Conservation (phyloP, 2,888 invertebrate species). For the Zhuqinia jingwanae region DNA sequence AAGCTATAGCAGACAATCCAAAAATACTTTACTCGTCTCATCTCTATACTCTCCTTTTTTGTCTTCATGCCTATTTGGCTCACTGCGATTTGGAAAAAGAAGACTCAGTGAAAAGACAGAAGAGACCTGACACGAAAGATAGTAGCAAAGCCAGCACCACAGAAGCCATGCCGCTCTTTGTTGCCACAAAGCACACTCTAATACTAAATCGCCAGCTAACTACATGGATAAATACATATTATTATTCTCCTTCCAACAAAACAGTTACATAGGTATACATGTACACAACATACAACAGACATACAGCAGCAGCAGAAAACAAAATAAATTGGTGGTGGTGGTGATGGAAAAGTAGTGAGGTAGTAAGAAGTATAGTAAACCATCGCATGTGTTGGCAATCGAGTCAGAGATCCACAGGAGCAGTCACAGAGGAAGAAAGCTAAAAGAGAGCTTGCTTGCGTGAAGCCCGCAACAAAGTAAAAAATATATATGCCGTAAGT, state of each 20-base stretch:
- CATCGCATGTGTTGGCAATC: conserved; percentile 52
- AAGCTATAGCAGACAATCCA: conserved; percentile 58
- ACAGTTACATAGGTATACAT: neutral
- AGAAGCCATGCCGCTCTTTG: conserved; percentile 20
- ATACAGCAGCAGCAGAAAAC: neutral
- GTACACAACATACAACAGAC: neutral
- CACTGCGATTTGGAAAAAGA: neutral
- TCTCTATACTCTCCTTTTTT: neutral
- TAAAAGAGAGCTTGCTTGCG: conserved; percentile 38
- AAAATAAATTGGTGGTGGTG: neutral
- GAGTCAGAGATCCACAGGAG: conserved; percentile 57
- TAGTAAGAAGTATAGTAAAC: no score
- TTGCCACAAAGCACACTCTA: conserved; percentile 1
- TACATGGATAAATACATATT: conserved; percentile 1
- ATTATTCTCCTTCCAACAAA: neutral
- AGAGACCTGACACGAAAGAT: conserved; percentile 54
- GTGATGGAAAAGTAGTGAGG: no score
- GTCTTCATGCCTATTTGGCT: conserved; percentile 38
- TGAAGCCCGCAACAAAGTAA: conserved; percentile 20
- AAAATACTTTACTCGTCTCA: conserved; percentile 49
- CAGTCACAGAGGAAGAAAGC: conserved; percentile 48
- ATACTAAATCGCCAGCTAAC: conserved; percentile 20
- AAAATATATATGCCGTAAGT: neutral
- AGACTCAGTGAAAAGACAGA: conserved; percentile 43
- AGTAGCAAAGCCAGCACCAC: conserved; percentile 40